These are phyloP conservation scores for Megalonaias nervosa DNA, from an alignment of 1,140 invertebrate species.

Conservation along the genomic window DNA sequence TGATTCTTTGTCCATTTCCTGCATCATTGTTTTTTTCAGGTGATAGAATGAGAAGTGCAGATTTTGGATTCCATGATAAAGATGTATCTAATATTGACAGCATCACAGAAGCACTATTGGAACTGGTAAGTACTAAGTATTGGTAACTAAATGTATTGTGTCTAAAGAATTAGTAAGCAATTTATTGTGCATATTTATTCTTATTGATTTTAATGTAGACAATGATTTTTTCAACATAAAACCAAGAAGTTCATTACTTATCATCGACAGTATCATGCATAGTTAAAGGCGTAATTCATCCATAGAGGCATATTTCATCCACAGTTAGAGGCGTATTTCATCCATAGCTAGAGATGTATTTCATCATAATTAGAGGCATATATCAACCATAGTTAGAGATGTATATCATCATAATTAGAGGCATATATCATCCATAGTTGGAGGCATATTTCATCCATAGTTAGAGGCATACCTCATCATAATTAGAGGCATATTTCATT, in stretches of 20 bases:
- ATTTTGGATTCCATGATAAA: conserved; percentile 62
- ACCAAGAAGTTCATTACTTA: conserved; percentile 4
- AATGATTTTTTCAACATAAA: not conserved
- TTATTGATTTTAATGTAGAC: not conserved
- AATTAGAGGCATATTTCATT: no score
- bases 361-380: not conserved
- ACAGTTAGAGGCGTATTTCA: not conserved
- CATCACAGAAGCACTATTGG: conserved; percentile 61
- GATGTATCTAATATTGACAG: conserved; percentile 65
- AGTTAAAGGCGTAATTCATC: not conserved
- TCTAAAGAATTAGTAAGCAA: not conserved
- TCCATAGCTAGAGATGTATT: not conserved
- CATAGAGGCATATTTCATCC: no score
- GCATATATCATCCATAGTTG: no score
- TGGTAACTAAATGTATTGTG: not conserved
- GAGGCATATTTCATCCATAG: no score
- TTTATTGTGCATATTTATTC: not conserved
- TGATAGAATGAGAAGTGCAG: conserved; percentile 58
- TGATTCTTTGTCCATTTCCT: not conserved
- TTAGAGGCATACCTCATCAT: no score
- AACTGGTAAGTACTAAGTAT: conserved; percentile 53
- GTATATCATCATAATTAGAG: not conserved
- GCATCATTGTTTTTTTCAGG: conserved; percentile 39
- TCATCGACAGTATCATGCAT: not conserved
- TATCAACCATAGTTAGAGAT: not conserved